A percentile compares a stretch with the other conserved stretches of the same genome.
Evolutionary conservation across 2,113 vertebrate species (phyloP).

Genomic region (Ciconia boyciana): DNA sequence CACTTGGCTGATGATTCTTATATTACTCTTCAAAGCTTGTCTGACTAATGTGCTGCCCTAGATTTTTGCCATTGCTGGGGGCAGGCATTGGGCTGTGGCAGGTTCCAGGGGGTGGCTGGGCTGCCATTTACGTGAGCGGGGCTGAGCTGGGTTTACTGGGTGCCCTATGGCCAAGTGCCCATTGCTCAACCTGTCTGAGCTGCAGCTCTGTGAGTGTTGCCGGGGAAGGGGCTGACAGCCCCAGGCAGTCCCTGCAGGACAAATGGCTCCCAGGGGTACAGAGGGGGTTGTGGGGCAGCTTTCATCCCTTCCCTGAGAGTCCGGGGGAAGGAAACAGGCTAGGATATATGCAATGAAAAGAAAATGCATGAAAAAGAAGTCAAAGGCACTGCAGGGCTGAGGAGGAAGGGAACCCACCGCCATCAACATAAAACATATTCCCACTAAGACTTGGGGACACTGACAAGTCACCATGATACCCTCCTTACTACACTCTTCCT

Average conservation of each 20-base stretch:
- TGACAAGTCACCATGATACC: not conserved
- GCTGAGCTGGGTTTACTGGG: not conserved
- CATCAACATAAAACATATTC: not conserved
- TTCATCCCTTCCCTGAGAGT: not conserved
- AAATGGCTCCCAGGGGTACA: accelerated
- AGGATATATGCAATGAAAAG: not conserved
- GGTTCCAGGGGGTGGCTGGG: no score
- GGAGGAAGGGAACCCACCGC: not conserved
- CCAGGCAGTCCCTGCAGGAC: accelerated
- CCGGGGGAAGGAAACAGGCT: not conserved
- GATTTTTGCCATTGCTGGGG: not conserved
- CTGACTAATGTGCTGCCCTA: not conserved
- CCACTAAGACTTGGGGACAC: not conserved
- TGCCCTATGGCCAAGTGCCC: not conserved
- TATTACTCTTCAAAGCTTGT: not conserved
- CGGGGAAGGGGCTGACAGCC: not conserved
- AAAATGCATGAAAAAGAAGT: not conserved
- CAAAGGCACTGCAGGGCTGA: not conserved
- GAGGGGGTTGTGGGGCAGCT: not conserved
- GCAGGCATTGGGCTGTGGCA: accelerated
- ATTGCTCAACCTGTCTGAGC: not conserved
- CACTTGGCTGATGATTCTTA: not conserved
- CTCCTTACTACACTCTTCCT: not conserved
- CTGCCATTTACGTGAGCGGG: not conserved
- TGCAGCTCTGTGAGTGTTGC: not conserved